A percentile compares a stretch with the other conserved stretches of the same genome.
Evolutionary conservation across 2,797 vertebrate species (phyloP).

Genomic region (Diceros bicornis): DNA sequence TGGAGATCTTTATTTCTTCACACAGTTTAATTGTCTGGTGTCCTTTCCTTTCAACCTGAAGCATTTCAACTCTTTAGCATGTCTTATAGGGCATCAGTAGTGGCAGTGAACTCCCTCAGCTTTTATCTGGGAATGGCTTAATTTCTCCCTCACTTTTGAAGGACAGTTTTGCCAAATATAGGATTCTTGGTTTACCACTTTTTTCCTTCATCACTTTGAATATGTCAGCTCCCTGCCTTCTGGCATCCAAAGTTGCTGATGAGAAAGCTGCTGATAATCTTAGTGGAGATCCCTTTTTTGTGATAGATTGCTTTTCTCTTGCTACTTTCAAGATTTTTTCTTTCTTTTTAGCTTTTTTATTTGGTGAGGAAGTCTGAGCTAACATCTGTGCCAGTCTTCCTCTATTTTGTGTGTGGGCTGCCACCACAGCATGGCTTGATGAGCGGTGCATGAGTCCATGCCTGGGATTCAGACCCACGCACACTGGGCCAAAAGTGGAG

Average conservation of each 20-base stretch:
- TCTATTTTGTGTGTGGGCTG: too few species aligned
- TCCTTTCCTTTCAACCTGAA: background rate
- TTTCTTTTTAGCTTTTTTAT: too few species aligned
- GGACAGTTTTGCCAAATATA: background rate
- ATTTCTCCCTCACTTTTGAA: background rate
- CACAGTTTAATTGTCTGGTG: background rate
- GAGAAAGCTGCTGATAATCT: background rate
- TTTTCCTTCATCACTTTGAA: background rate
- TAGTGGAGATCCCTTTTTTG: background rate
- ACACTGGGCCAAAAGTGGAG: too few species aligned
- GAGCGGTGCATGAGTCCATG: too few species aligned
- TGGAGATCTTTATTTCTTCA: background rate
- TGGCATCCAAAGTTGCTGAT: too few species aligned
- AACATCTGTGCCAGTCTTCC: too few species aligned
- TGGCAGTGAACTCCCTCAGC: background rate
- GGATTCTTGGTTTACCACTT: background rate
- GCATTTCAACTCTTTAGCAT: background rate
- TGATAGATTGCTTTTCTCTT: background rate
- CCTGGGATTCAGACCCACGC: too few species aligned
- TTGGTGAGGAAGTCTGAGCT: too few species aligned
- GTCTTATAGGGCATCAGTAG: background rate
- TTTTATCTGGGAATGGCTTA: background rate
- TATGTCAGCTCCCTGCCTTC: background rate
- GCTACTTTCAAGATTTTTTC: too few species aligned
- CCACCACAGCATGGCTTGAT: too few species aligned